Base-by-base conservation (phyloP, 2,888 invertebrate genomes). In the Andrena haemorrhoa region DNA sequence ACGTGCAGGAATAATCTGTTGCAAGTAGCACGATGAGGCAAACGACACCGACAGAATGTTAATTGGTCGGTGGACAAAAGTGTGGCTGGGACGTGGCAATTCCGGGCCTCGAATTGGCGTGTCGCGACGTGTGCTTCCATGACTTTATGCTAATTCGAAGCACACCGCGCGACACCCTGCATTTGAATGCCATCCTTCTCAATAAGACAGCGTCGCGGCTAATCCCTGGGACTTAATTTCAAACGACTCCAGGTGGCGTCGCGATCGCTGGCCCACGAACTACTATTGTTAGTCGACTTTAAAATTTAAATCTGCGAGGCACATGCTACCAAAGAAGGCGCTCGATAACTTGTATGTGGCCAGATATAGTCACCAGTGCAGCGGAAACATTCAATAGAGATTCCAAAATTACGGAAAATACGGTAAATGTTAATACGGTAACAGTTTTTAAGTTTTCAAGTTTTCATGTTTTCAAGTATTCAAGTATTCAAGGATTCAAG, bases 71-170 rank as follows among this genome's bases (percentile, higher is more conserved):
- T 49, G 58, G 75, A 79, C 82, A 85, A 83, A 85, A 86, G 84
- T 77, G 77, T 87, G 78, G 58, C 68, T 49, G 51, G 75, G 49
- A 84, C 84, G 86, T 82, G 76, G 84, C 77, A 85, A 82, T 76
- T 79, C 77, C 73, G 84, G 35, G 60, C 76, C 74, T 75, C 65
- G 82, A 88, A 88, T 91, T 89, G 88, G 86, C 88, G 75, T 77
- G 84, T 71, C 72, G 64, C 76, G 82, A 80, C 77, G 75, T 77
- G 82, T 74, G 86, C 87, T 84, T 86, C 90, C 89, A 91, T 90
- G 87, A 90, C 86, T 86, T 86, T 83, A 90, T 90, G 91, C 86
- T 88, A 90, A 90, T 90, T 80, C 70, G 49, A 79, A 74, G 73
- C 76, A 64, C 75, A 64, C 75, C 74, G 74, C 60, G 64, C 66